Base-by-base conservation (phyloP, 1,140 invertebrate species). In the Eumaeus atala region DNA sequence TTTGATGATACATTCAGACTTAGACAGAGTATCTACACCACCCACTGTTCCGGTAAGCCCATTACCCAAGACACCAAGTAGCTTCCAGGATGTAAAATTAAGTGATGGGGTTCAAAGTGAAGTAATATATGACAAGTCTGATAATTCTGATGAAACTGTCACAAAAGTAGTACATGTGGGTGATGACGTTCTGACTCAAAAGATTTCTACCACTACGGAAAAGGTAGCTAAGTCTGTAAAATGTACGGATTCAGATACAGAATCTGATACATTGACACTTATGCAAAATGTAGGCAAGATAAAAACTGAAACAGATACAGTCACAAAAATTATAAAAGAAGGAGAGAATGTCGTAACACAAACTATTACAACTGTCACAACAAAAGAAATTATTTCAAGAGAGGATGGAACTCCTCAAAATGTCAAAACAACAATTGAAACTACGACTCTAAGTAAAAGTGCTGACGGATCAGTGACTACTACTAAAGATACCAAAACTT, bases 41-140 rank as follows among this genome's bases (percentile, higher is more conserved):
- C 89, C 89, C 35, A 90, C 88, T 35, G 89, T 88, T n/a, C 89
- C 89, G 40, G 89, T 89, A 6, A 90, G 89, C 71, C 89, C 89
- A 8, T 75, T 88, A 51, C 84, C 84, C n/a, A 87, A 84, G 62
- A 72, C 70, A 18, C 72, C 75, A 1, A 70, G 72, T 61, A 66
- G 62, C 51, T 79, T 80, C 35, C 80, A 81, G 64, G 84, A 87
- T 58, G 51, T 84, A 5, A 86, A 84, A 71, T 44, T 76, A 8
- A 68, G 67, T 52, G 83, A 86, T 53, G 79, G 74, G 37, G 70
- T 86, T n/a, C 83, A 86, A 71, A 84, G 81, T 58, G 81, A 80
- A 75, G 61, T 87, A 10, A 73, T 74, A 9, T 84, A 84, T 56
- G 83, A 84, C 34, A 84, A 78, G 61, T 75, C 72, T 21, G 77